Evolutionary conservation across 2,888 invertebrate genomes (phyloP).

Genomic region (Tiphia femorata): DNA sequence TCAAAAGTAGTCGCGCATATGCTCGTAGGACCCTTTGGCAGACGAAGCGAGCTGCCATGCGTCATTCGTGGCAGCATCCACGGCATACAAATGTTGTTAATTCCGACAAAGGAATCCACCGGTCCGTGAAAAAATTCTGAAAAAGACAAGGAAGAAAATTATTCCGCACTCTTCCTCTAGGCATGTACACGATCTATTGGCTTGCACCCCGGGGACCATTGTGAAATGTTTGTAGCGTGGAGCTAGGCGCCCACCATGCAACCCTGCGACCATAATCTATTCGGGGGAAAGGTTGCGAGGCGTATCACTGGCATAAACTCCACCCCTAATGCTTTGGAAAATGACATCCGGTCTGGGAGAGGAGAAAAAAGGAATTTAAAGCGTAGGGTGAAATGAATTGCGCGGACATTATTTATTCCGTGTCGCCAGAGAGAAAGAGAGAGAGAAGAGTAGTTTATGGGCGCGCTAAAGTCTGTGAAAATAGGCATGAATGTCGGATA

Average conservation of each 20-base stretch:
- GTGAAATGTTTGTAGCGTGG: conserved; percentile 41
- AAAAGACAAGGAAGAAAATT: conserved; percentile 40
- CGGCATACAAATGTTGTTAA: conserved; percentile 64
- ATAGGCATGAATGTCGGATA: too few species aligned
- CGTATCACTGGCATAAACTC: conserved; percentile 36
- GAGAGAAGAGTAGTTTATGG: neutral
- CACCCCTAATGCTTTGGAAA: conserved; percentile 46
- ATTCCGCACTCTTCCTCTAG: conserved; percentile 31
- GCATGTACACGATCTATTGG: conserved; percentile 49
- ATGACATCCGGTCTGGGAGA: neutral
- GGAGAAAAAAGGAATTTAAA: neutral
- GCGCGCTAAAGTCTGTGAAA: too few species aligned
- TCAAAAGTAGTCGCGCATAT: conserved; percentile 49
- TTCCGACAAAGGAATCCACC: conserved; percentile 62
- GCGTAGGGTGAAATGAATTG: too few species aligned
- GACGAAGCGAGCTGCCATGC: conserved; percentile 39
- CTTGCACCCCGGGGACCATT: conserved; percentile 58
- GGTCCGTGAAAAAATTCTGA: conserved; percentile 60
- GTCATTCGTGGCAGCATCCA: conserved; percentile 48
- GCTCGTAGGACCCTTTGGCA: conserved; percentile 23
- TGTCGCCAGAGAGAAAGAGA: neutral
- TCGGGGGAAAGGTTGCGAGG: conserved; percentile 31
- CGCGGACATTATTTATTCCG: too few species aligned
- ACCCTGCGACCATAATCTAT: conserved; percentile 47
- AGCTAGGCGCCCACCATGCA: conserved; percentile 46